These are phyloP conservation scores for Brevimyrus niger DNA, from an alignment of 2,113 vertebrate species.

Conservation along the genomic window DNA sequence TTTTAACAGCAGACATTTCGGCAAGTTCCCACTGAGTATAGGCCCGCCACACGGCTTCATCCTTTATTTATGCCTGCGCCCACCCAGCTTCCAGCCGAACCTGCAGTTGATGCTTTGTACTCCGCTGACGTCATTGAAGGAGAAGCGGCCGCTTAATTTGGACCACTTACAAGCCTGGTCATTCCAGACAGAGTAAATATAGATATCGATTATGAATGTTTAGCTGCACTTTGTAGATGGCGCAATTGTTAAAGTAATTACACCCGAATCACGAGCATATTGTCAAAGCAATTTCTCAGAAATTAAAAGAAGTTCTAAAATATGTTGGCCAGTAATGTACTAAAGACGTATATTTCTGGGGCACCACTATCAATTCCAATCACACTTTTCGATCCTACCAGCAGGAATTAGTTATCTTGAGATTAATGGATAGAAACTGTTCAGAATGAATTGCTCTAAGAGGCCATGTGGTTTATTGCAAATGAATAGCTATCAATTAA, in stretches of 20 bases:
- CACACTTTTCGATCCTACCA: background rate
- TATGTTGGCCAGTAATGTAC: background rate
- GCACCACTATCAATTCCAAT: conserved; percentile 1
- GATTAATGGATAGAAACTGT: conserved; percentile 8
- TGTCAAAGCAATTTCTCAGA: background rate
- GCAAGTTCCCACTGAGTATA: conserved; percentile 3
- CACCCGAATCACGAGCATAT: background rate
- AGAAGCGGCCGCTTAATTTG: background rate
- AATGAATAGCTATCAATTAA: conserved; percentile 14
- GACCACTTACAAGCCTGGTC: background rate
- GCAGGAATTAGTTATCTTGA: background rate
- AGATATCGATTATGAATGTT: background rate
- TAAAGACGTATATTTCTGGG: background rate
- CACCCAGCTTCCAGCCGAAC: background rate
- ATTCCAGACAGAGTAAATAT: background rate
- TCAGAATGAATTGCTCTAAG: background rate
- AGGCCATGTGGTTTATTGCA: conserved; percentile 12
- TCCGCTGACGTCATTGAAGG: background rate
- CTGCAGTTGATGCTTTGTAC: background rate
- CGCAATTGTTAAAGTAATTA: conserved; percentile 1
- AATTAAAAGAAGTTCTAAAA: background rate
- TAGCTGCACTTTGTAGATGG: background rate
- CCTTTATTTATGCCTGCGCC: background rate
- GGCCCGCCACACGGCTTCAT: background rate
- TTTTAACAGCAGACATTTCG: conserved; percentile 17